These are phyloP conservation scores for Tortricodes alternella DNA, from an alignment of 2,888 invertebrate species.

Conservation along the genomic window DNA sequence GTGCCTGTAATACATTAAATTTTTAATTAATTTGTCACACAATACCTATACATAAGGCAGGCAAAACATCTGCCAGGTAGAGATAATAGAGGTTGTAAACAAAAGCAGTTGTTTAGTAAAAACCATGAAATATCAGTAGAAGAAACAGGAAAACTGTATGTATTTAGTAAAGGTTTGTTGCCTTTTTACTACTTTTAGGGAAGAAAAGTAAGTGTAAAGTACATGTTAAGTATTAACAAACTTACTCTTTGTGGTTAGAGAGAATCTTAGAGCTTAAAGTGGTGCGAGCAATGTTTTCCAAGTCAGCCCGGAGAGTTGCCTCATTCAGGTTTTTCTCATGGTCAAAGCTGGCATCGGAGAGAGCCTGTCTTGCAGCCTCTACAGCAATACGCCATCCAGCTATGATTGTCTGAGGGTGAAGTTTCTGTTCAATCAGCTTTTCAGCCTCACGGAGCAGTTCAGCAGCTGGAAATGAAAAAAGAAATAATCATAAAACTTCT, in stretches of 20 bases:
- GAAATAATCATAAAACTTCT: neutral
- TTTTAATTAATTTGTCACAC: neutral
- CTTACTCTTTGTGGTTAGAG: constrained; percentile 95
- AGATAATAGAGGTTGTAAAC: no score
- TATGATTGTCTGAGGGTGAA: constrained; percentile 99
- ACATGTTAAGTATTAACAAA: constrained; percentile 19
- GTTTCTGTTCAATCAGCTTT: constrained; percentile 94
- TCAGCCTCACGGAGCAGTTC: constrained; percentile 98
- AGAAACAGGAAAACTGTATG: no score
- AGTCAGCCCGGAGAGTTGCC: constrained; percentile 91
- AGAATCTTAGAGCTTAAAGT: constrained; percentile 99
- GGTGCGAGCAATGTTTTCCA: constrained; percentile 98
- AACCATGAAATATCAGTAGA: no score
- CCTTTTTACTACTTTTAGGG: no score
- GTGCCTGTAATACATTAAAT: constrained; percentile 71
- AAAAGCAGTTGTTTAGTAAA: no score
- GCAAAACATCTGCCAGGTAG: no score
- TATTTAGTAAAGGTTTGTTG: no score
- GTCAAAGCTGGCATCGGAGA: constrained; percentile 90
- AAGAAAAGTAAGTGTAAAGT: no score
- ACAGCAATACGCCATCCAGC: constrained; percentile 96
- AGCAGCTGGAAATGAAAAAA: constrained; percentile 84
- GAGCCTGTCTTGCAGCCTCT: constrained; percentile 91
- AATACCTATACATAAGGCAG: no score
- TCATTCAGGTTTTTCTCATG: constrained; percentile 88